phyloP scores from a whole-genome alignment of 2,888 invertebrate species.

The Ischnura elegans region DNA sequence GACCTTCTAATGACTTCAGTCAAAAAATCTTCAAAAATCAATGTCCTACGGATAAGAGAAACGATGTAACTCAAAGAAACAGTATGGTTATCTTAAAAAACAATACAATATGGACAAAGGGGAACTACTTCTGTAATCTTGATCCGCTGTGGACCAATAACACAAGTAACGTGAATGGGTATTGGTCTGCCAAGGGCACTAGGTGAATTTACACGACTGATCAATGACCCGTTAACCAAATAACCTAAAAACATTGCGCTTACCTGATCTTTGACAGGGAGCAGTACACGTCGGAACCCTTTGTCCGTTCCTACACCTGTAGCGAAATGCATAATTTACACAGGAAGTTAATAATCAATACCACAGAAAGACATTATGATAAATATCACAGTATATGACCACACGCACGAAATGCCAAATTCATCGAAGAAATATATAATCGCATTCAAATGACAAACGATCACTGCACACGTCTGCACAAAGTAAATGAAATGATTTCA shows the following conservation, averaged over 20 bases:
- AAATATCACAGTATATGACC: background rate
- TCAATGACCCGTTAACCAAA: background rate
- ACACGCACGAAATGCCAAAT: background rate
- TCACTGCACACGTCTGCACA: background rate
- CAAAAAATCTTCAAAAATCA: background rate
- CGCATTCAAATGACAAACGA: background rate
- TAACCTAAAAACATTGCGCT: background rate
- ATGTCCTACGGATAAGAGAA: background rate
- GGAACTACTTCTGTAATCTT: background rate
- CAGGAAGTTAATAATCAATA: constrained; percentile 3
- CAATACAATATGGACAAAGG: background rate
- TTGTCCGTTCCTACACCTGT: constrained; percentile 10
- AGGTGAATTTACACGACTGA: background rate
- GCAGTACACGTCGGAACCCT: background rate
- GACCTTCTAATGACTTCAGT: too few relatives aligned
- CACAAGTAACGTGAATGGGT: background rate
- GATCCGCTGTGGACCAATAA: background rate
- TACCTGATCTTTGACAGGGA: background rate
- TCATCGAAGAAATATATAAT: background rate
- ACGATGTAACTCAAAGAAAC: background rate
- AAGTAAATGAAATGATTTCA: constrained; percentile 8
- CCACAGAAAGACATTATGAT: background rate
- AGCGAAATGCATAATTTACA: constrained; percentile 13
- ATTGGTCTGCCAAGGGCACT: constrained; percentile 8
- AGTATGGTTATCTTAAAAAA: too few relatives aligned